Conservation (phyloP, 2,113 vertebrate species). For the Trinectes maculatus region DNA sequence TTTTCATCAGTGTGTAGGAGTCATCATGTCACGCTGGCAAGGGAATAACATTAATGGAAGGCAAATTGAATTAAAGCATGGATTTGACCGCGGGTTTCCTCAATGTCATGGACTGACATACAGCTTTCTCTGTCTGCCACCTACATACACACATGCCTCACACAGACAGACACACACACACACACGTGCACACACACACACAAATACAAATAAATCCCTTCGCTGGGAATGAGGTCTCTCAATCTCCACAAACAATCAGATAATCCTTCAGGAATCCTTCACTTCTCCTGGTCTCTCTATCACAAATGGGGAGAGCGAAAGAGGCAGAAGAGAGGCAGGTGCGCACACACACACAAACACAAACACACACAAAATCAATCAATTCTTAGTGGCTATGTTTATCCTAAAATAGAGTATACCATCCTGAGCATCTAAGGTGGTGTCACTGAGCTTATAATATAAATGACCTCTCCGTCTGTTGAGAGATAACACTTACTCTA, state of each 20-base stretch:
- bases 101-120: constrained; percentile 76
- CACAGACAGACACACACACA: constrained; percentile 25
- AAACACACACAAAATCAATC: constrained; percentile 32
- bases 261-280: constrained; percentile 80
- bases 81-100: constrained; percentile 76
- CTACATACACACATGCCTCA: constrained; percentile 41
- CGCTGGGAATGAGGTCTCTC: constrained; percentile 76
- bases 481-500: constrained; percentile 72
- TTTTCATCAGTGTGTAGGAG: constrained; percentile 67
- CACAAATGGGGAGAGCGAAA: constrained; percentile 46
- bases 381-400: constrained; percentile 61
- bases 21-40: constrained; percentile 60
- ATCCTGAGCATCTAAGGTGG: constrained; percentile 73
- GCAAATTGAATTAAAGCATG: constrained; percentile 76
- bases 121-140: constrained; percentile 64
- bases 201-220: constrained; percentile 70
- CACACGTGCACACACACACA: constrained; percentile 24
- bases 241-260: constrained; percentile 82
- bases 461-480: constrained; percentile 77
- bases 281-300: constrained; percentile 73
- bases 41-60: constrained; percentile 76
- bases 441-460: constrained; percentile 76
- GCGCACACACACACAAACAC: constrained; percentile 37
- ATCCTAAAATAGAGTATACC: constrained; percentile 63
- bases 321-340: constrained; percentile 12